phyloP scores from a whole-genome alignment of 2,888 invertebrate species.

The Rhagophthalmus giganteus region DNA sequence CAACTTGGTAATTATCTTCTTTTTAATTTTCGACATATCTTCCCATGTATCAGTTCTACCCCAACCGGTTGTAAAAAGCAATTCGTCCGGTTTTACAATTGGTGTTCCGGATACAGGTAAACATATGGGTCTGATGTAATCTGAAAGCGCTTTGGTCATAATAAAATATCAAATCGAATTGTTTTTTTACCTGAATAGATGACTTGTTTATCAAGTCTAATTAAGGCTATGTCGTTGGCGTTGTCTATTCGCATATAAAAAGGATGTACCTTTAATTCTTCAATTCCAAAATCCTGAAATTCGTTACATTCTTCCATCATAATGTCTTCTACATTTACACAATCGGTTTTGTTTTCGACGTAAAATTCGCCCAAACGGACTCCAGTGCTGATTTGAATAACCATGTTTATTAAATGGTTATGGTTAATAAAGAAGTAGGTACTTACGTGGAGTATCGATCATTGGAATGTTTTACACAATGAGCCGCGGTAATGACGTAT shows the following conservation, averaged over 20 bases:
- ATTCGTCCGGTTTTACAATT: not conserved
- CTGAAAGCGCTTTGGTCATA: not conserved
- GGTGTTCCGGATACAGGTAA: not conserved
- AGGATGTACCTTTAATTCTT: not conserved
- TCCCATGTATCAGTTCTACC: not conserved
- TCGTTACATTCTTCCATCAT: not conserved
- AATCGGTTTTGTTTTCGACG: not conserved
- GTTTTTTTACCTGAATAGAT: not conserved
- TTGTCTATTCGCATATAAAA: not conserved
- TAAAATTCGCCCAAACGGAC: constrained; percentile 2
- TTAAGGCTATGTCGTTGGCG: not conserved
- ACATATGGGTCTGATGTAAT: constrained; percentile 6
- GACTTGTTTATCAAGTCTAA: not conserved
- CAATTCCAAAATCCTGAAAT: not conserved
- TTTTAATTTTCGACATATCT: not conserved
- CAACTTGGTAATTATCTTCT: not conserved
- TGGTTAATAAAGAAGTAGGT: too few species aligned
- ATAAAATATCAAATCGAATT: not conserved
- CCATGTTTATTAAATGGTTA: not conserved
- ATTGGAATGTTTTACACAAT: not conserved
- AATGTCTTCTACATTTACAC: not conserved
- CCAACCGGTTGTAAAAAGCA: constrained; percentile 1
- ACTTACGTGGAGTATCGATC: too few species aligned
- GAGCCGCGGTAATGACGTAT: constrained; percentile 1
- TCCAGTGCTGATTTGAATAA: not conserved